Conservation (phyloP, 1,140 invertebrate genomes). For the Meloidogyne hapla region DNA sequence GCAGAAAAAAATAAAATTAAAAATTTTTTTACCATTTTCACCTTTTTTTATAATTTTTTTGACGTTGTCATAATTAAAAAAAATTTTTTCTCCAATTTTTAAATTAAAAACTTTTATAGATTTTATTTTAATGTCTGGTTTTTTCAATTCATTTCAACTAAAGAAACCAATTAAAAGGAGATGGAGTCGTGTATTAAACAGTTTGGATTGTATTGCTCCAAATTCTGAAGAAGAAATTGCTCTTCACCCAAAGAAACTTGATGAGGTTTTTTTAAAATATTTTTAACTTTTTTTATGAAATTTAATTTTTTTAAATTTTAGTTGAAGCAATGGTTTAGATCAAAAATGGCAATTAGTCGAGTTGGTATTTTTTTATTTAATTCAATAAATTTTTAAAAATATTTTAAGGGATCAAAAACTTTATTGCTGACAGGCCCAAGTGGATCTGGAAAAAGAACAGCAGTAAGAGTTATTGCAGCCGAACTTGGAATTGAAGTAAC, state of each 20-base stretch:
- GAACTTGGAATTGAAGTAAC: conserved; percentile 43
- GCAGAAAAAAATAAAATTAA: neutral
- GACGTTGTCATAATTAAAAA: no score
- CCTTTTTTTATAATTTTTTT: no score
- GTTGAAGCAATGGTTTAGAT: conserved; percentile 36
- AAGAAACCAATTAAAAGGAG: neutral
- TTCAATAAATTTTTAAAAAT: neutral
- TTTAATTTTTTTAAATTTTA: conserved; percentile 14
- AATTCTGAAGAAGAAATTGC: conserved; percentile 24
- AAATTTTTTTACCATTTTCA: conserved; percentile 3
- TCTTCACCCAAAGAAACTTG: conserved; percentile 32
- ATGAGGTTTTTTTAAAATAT: conserved; percentile 15
- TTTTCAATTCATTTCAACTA: neutral
- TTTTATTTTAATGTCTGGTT: neutral
- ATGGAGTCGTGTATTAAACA: neutral
- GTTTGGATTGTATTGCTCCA: conserved; percentile 6
- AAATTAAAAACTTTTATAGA: neutral
- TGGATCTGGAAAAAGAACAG: conserved; percentile 33
- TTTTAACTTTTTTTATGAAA: neutral
- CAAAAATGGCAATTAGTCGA: conserved; percentile 21
- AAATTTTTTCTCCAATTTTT: neutral
- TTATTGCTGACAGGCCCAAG: conserved; percentile 35
- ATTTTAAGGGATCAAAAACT: conserved; percentile 31
- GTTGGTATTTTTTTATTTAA: neutral
- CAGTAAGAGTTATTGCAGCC: conserved; percentile 38